Evolutionary conservation across 2,797 vertebrate genomes (phyloP), one percentile per base, ranked within the genome.

Genomic region (Leptodactylus fallax): DNA sequence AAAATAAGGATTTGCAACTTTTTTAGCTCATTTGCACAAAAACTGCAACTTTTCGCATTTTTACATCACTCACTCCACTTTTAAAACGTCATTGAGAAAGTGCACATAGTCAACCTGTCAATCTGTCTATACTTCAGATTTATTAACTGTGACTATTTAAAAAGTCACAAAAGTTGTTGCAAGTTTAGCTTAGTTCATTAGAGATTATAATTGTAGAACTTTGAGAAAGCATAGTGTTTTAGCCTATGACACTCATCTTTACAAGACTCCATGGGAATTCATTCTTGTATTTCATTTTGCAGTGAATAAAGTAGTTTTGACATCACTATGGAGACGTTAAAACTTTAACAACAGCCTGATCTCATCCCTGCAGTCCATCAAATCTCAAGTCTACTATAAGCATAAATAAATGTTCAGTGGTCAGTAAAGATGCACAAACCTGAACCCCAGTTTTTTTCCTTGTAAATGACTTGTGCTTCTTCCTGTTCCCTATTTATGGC

Each of bases 321-420:
- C 80, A 82, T 82, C 12, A 49, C 58, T 51, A 21, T 51, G 80
- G 11, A 82, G 80, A 47, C 19, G n/a, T 82, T 67, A 51, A 16
- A 21, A 80, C 21, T 61, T 79, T 79, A 7, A 17, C 23, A 56
- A 56, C 21, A 25, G 17, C 56, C 45, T 45, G 27, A 2, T 27
- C 21, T 49, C 8, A 16, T 67, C 45, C n/a, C n/a, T 21, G 61
- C 8, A 65, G 36, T 47, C 58, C 51, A 16, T 81, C 12, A 67
- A 23, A 9, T 80, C 25, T 61, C 7, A 61, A 21, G 17, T 63
- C 58, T 81, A 23, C 77, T 53, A 53, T 53, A 53, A 27, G 23
- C 21, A 9, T 36, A n/a, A 23, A 79, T 79, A 58, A 45, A 80
- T 80, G 56, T 36, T 58, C 19, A 60, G 78, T 19, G 12, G 5